A percentile compares a stretch with the other conserved stretches of the same genome.
Conservation (phyloP, 2,113 vertebrate species). For the Podocnemis expansa region DNA sequence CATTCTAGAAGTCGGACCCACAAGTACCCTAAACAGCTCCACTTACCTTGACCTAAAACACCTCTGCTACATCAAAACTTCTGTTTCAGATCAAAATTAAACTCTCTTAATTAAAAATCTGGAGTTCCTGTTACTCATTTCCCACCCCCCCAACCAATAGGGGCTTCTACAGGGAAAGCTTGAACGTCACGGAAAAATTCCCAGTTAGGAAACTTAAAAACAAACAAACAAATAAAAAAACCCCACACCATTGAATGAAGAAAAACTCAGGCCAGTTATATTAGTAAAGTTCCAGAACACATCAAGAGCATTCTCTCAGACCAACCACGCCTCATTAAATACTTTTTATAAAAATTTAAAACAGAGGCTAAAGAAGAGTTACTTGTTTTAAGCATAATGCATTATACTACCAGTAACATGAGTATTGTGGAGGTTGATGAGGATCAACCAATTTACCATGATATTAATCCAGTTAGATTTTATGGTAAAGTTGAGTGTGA, state of each 20-base stretch:
- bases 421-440: fast-evolving
- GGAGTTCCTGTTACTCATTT: background rate
- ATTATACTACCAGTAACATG: background rate
- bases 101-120: background rate
- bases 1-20: background rate
- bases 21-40: background rate
- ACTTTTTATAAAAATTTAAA: background rate
- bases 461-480: background rate
- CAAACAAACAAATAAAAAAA: background rate
- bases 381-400: background rate
- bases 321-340: background rate
- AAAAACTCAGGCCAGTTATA: background rate
- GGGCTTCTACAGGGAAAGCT: background rate
- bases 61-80: background rate
- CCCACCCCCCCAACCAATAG: background rate
- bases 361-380: background rate
- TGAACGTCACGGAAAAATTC: background rate
- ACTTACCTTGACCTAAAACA: slow-evolving; percentile 39
- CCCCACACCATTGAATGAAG: background rate
- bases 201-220: background rate
- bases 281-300: background rate
- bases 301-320: background rate
- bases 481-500: background rate
- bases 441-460: background rate
- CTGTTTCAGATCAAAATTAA: background rate